These are phyloP conservation scores for Paedocypris sp. DNA, from an alignment of 2,113 vertebrate species.

Conservation along the genomic window DNA sequence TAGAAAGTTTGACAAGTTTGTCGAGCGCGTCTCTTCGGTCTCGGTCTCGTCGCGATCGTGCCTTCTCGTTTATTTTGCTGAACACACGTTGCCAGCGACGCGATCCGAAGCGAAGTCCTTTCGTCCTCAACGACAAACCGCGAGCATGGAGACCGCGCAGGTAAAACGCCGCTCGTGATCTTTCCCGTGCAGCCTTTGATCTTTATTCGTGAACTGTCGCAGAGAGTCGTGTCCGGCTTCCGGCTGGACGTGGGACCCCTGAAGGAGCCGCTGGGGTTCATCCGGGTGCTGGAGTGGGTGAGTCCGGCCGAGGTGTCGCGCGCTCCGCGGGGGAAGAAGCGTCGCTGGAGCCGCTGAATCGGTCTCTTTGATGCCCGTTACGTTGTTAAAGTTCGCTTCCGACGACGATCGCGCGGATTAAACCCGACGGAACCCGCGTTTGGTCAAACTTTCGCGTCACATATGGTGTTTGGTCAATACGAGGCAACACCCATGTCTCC, in stretches of 20 bases:
- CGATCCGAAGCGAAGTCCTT: too few species aligned
- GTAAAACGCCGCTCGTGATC: not conserved
- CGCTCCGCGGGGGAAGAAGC: too few species aligned
- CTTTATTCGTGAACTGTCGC: not conserved
- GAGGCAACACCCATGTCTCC: slow-evolving; percentile 12
- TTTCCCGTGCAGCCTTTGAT: not conserved
- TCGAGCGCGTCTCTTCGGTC: too few species aligned
- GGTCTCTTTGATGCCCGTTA: not conserved
- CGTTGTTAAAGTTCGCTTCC: not conserved
- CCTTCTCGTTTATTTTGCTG: too few species aligned
- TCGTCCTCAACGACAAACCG: not conserved
- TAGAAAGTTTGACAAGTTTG: slow-evolving; percentile 38
- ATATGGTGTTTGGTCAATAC: not conserved
- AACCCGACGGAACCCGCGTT: too few species aligned
- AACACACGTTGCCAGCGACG: too few species aligned
- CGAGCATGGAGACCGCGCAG: slow-evolving; percentile 29
- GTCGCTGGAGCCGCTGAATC: not conserved
- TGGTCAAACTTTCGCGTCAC: not conserved
- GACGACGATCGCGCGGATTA: too few species aligned
- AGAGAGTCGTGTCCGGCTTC: slow-evolving; percentile 50
- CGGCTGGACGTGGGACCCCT: slow-evolving; percentile 72
- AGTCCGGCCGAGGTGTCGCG: slow-evolving; percentile 41
- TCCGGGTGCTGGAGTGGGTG: slow-evolving; percentile 88
- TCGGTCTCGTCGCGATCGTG: too few species aligned
- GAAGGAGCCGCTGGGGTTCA: slow-evolving; percentile 85